Conservation (phyloP, 2,113 vertebrate genomes). For the Brachypteracias leptosomus region DNA sequence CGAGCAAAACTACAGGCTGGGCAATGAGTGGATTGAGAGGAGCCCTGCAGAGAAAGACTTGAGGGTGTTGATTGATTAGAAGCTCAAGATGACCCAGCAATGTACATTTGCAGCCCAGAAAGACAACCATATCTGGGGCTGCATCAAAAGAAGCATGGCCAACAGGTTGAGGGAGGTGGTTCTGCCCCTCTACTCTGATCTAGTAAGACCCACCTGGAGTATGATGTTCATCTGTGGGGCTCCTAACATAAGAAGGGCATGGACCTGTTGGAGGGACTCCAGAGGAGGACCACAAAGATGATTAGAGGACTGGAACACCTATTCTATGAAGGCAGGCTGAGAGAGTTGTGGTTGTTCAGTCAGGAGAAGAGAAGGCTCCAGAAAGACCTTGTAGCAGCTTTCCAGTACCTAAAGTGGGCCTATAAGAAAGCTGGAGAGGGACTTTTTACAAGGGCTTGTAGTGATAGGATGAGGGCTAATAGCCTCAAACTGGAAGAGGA, state of each 20-base stretch:
- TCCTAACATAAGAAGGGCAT: neutral
- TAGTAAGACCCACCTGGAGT: neutral
- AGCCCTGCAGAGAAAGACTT: neutral
- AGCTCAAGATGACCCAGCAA: neutral
- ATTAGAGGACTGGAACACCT: neutral
- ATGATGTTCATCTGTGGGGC: neutral
- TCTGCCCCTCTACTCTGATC: neutral
- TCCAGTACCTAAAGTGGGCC: neutral
- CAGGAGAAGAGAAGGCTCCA: neutral
- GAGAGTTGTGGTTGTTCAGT: neutral
- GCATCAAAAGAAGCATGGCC: neutral
- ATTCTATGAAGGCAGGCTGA: neutral
- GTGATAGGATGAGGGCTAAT: neutral
- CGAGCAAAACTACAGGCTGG: neutral
- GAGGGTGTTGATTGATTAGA: neutral
- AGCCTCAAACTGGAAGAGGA: neutral
- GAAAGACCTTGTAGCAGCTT: neutral
- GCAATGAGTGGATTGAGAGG: neutral
- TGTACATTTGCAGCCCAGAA: neutral
- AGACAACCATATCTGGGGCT: neutral
- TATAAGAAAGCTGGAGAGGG: neutral
- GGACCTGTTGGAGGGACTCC: neutral
- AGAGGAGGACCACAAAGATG: neutral
- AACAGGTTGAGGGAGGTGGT: neutral
- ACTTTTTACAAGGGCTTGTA: neutral